These are phyloP conservation scores for Oxygymnocypris stewartii DNA, from an alignment of 2,113 vertebrate genomes.

Conservation along the genomic window DNA sequence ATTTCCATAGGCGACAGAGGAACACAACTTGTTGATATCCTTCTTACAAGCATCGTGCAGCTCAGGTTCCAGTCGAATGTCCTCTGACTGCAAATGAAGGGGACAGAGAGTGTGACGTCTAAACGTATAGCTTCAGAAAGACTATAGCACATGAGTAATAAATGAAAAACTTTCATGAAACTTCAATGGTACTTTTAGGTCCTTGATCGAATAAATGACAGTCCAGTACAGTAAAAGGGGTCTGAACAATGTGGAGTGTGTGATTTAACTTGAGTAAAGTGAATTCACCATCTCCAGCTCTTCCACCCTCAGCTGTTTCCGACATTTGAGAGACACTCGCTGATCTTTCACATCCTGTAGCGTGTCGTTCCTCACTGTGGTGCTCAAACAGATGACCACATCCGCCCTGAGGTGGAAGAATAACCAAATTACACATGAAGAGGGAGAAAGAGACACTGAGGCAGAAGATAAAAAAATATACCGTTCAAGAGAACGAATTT, in stretches of 20 bases:
- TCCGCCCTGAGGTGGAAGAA: constrained; percentile 75
- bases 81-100: constrained; percentile 76
- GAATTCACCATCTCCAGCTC: constrained; percentile 85
- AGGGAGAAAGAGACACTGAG: background rate
- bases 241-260: background rate
- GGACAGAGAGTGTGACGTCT: background rate
- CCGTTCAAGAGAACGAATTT: background rate
- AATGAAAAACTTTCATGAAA: background rate
- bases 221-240: background rate
- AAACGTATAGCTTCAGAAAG: background rate
- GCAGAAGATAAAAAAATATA: background rate
- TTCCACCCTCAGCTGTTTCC: constrained; percentile 86
- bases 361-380: constrained; percentile 87
- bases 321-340: constrained; percentile 86
- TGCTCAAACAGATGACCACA: constrained; percentile 88
- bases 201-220: background rate
- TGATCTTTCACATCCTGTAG: constrained; percentile 88
- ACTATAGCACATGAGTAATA: background rate
- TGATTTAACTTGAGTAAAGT: background rate
- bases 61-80: constrained; percentile 87
- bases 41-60: constrained; percentile 82
- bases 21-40: constrained; percentile 82
- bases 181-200: background rate
- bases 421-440: background rate
- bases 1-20: constrained; percentile 82